Evolutionary conservation across 1,140 invertebrate genomes (phyloP).

Genomic region (Penaeus chinensis): DNA sequence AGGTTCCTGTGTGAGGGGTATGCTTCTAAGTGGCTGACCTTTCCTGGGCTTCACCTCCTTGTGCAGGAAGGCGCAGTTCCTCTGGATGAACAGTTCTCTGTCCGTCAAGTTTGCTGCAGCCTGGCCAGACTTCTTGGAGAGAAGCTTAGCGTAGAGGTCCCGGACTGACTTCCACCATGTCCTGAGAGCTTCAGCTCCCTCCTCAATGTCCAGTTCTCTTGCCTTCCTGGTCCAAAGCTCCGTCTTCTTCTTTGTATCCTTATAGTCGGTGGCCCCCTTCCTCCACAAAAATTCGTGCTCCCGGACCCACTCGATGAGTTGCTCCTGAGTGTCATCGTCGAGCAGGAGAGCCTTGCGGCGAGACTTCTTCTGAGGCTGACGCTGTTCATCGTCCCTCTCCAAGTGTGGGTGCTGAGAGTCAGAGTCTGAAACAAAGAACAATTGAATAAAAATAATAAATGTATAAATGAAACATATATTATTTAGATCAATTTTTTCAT

Average conservation of each 20-base stretch:
- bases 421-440: conserved; percentile 23
- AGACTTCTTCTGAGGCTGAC: conserved; percentile 36
- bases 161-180: conserved; percentile 35
- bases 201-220: conserved; percentile 36
- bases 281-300: conserved; percentile 34
- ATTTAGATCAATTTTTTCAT: conserved; percentile 21
- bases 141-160: conserved; percentile 27
- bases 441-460: conserved; percentile 15
- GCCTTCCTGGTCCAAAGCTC: conserved; percentile 32
- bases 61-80: too few species aligned
- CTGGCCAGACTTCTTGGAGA: conserved; percentile 39
- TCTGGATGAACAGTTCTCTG: background rate
- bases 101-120: conserved; percentile 29
- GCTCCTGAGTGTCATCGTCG: conserved; percentile 35
- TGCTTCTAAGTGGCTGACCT: too few species aligned
- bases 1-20: too few species aligned
- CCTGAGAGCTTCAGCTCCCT: conserved; percentile 20
- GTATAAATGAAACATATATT: conserved; percentile 27
- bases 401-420: conserved; percentile 33
- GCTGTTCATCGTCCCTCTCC: conserved; percentile 28
- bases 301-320: conserved; percentile 32
- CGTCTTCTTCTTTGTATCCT: conserved; percentile 40
- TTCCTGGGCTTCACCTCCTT: too few species aligned
- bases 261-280: conserved; percentile 32
- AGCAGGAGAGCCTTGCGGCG: conserved; percentile 35